phyloP scores from a whole-genome alignment of 1,140 invertebrate genomes.

The Ceratitis capitata region DNA sequence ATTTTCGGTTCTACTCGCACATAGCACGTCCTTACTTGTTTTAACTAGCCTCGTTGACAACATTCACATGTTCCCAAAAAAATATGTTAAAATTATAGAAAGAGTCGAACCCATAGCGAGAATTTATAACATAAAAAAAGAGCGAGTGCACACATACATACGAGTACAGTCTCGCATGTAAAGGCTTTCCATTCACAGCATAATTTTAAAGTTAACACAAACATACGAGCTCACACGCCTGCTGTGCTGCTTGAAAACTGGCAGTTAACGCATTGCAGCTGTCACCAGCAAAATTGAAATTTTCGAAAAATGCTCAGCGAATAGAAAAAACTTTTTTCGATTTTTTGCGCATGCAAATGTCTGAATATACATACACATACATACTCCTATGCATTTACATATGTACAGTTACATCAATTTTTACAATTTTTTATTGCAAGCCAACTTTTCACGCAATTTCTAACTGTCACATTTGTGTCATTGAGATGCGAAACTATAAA shows the following conservation, averaged over 20 bases:
- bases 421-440: no score
- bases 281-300: neutral
- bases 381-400: neutral
- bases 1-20: no score
- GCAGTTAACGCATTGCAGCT: neutral
- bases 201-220: no score
- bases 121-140: no score
- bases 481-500: neutral
- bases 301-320: neutral
- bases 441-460: neutral
- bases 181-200: no score
- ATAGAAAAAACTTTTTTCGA: neutral
- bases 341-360: neutral
- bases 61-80: no score
- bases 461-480: neutral
- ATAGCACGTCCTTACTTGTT: no score
- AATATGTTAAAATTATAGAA: no score
- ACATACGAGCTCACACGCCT: neutral
- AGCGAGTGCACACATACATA: no score
- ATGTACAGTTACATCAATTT: neutral
- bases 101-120: no score
- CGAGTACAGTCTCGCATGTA: no score
- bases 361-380: neutral
- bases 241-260: neutral
- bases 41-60: no score